Evolutionary conservation across 2,797 vertebrate genomes (phyloP).

Genomic region (Fratercula arctica): DNA sequence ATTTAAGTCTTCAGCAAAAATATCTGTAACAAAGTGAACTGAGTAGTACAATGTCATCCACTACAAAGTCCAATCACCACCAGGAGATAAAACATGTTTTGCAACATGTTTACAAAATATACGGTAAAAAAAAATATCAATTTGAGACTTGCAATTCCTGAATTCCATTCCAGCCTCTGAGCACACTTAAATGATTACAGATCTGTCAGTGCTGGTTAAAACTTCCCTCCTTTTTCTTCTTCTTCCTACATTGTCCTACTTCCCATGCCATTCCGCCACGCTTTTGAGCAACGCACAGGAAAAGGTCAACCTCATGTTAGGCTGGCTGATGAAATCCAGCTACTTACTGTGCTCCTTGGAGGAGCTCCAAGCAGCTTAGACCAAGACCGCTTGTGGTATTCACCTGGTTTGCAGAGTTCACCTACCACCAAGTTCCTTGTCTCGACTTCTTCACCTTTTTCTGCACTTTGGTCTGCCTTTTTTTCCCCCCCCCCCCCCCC

Average conservation of each 20-base stretch:
- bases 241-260: neutral
- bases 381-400: neutral
- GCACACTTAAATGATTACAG: neutral
- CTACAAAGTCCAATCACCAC: neutral
- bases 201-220: neutral
- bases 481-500: neutral
- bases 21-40: neutral
- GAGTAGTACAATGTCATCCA: neutral
- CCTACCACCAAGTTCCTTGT: neutral
- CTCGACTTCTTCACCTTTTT: neutral
- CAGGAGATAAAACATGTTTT: neutral
- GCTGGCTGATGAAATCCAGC: neutral
- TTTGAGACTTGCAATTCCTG: neutral
- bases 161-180: neutral
- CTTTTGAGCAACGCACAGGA: neutral
- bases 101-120: neutral
- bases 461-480: neutral
- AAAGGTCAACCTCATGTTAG: fast-evolving
- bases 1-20: neutral
- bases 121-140: neutral
- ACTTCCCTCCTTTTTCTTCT: neutral
- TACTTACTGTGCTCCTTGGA: neutral
- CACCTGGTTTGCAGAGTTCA: neutral
- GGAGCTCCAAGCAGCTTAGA: neutral
- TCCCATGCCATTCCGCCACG: neutral